Base-by-base conservation (phyloP, 1,140 invertebrate species). In the Adelges cooleyi region DNA sequence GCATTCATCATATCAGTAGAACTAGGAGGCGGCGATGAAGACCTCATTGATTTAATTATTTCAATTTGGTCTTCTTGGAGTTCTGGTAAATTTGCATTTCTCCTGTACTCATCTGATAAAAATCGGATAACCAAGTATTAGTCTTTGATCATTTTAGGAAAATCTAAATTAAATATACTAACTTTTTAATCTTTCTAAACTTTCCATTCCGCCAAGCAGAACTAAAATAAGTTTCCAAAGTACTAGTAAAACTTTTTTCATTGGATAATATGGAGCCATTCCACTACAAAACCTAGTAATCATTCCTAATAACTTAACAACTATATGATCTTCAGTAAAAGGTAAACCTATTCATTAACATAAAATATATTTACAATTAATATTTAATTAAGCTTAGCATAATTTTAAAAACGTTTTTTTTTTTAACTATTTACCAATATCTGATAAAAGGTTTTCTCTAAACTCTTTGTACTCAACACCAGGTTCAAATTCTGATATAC, bases 181-280 rank as follows among this genome's bases (percentile, higher is more conserved):
- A 67, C 52, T 79, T 76, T 95, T 95, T 15, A 86, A 74, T 67
- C 84, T 79, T 72, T 85, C 83, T 2, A 96, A 76, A 33, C 86
- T 83, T 66, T 87, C 83, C 67, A 91, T 90, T 13, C 93, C 94
- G 22, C 95, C 95, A 18, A 98, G 77, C 11, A 90, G 88, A 2
- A 95, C 81, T 53, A 98, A 77, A 48, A 96, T 83, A 3, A 93
- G 82, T 79, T 98, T 98, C 95, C 95, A 98, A 13, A 98, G 74
- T 2, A 98, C 75, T n/a, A 98, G 76, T 25, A 98, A 77, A 56
- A 98, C 89, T 79, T 98, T 98, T 75, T 95, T 97, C 83, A 98
- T 96, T 15, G 95, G 95, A 79, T 95, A 97, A 78, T 96, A 92
- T 48, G 93, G 90, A 11, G 91, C 89, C 42, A 86, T 85, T 1